Evolutionary conservation across 2,113 vertebrate genomes (phyloP).

Genomic region (Lophochroa leadbeateri): DNA sequence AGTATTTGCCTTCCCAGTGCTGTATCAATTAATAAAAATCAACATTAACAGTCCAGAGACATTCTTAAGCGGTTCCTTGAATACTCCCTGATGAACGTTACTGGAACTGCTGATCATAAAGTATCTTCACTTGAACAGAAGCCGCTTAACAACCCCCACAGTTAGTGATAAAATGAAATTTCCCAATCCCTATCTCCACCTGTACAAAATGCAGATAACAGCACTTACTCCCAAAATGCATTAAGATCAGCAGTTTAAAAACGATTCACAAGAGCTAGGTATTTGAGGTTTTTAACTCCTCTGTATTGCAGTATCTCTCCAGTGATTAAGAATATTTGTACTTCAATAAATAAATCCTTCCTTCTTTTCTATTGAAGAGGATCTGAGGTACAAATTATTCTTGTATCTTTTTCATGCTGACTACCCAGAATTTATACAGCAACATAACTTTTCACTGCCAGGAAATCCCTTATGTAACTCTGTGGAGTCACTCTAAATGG

Average conservation of each 20-base stretch:
- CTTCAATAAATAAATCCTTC: neutral
- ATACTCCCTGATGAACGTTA: slow-evolving; percentile 27
- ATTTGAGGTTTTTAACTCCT: neutral
- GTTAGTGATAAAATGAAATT: neutral
- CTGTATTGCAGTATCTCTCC: neutral
- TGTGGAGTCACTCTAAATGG: neutral
- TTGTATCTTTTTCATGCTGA: neutral
- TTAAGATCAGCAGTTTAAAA: neutral
- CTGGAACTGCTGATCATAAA: slow-evolving; percentile 30
- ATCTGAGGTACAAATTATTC: neutral
- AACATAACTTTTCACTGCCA: neutral
- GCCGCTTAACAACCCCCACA: neutral
- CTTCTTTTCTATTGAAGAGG: neutral
- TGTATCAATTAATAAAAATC: slow-evolving; percentile 55
- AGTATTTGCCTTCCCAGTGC: slow-evolving; percentile 2
- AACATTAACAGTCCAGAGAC: slow-evolving; percentile 42
- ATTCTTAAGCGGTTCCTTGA: slow-evolving; percentile 27
- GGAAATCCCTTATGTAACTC: neutral
- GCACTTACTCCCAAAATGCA: neutral
- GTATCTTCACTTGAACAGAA: neutral
- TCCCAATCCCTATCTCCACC: neutral
- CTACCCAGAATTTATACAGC: neutral
- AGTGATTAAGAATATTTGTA: neutral
- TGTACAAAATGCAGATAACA: neutral
- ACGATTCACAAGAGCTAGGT: neutral